Percentiles rank a stretch among this genome's conserved stretches.
phyloP scores from a whole-genome alignment of 2,888 invertebrate genomes.

The Gibbula magus region DNA sequence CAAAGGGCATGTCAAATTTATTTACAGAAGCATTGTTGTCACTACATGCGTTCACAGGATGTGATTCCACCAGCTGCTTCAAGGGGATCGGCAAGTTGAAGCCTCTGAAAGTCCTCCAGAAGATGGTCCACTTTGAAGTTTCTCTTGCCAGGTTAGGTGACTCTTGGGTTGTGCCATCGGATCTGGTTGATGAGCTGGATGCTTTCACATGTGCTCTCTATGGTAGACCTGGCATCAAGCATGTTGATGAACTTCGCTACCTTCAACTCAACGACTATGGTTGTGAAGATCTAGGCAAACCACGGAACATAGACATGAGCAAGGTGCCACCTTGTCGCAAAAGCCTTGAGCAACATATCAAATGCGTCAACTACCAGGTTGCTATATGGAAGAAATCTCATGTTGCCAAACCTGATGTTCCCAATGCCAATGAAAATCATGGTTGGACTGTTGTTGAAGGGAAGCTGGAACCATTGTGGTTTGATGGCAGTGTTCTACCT shows the following conservation, averaged over 20 bases:
- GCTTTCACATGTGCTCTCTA: constrained; percentile 33
- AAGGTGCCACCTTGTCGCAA: constrained; percentile 26
- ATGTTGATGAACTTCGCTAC: constrained; percentile 18
- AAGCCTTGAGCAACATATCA: constrained; percentile 25
- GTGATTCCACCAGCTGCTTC: constrained; percentile 36
- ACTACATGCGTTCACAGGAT: constrained; percentile 35
- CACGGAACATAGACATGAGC: constrained; percentile 29
- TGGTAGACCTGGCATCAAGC: background rate
- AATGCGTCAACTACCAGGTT: constrained; percentile 25
- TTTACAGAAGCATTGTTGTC: constrained; percentile 27
- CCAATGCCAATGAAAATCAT: background rate
- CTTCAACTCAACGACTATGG: constrained; percentile 18
- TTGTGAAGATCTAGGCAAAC: background rate
- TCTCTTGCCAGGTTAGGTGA: constrained; percentile 24
- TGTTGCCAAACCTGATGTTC: background rate
- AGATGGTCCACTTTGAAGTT: background rate
- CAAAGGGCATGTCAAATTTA: background rate
- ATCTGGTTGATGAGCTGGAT: constrained; percentile 24
- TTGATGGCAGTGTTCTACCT: background rate
- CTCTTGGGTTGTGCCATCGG: constrained; percentile 23
- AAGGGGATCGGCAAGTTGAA: constrained; percentile 30
- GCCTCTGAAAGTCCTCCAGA: constrained; percentile 21
- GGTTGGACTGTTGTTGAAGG: background rate
- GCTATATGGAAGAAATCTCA: constrained; percentile 22
- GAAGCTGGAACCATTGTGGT: background rate